A percentile compares a stretch with the other conserved stretches of the same genome.
These are phyloP conservation scores for Thyatira batis DNA, from an alignment of 2,888 invertebrate species.

Conservation along the genomic window DNA sequence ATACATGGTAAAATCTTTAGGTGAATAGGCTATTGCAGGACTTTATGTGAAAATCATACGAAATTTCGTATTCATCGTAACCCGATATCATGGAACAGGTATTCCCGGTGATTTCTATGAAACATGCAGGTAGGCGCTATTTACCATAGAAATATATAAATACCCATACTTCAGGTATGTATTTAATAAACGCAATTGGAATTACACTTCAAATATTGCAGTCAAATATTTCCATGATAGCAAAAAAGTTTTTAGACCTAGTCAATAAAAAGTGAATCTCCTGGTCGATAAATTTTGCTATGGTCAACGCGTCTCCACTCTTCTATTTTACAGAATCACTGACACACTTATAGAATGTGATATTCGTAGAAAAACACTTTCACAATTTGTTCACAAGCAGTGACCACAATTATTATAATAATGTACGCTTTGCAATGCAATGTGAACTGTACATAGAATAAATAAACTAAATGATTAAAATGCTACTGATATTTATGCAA, in stretches of 20 bases:
- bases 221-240: too few relatives aligned
- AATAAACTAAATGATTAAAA: background rate
- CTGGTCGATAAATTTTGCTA: slow-evolving; percentile 26
- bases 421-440: background rate
- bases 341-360: slow-evolving; percentile 3
- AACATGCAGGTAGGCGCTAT: background rate
- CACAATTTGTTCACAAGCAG: background rate
- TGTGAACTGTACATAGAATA: background rate
- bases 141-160: too few relatives aligned
- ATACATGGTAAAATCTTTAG: background rate
- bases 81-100: background rate
- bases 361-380: slow-evolving; percentile 2
- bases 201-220: too few relatives aligned
- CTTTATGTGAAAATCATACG: background rate
- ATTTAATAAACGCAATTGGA: too few relatives aligned
- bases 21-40: background rate
- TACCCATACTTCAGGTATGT: too few relatives aligned
- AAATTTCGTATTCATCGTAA: background rate
- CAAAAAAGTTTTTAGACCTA: too few relatives aligned
- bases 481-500: too few relatives aligned
- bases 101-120: background rate
- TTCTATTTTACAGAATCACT: slow-evolving; percentile 3
- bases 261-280: background rate
- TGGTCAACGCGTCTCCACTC: slow-evolving; percentile 13
- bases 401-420: background rate